Evolutionary conservation across 2,113 vertebrate species (phyloP), one percentile per base, ranked within the genome.

Genomic region (Corythoichthys haematopterus): DNA sequence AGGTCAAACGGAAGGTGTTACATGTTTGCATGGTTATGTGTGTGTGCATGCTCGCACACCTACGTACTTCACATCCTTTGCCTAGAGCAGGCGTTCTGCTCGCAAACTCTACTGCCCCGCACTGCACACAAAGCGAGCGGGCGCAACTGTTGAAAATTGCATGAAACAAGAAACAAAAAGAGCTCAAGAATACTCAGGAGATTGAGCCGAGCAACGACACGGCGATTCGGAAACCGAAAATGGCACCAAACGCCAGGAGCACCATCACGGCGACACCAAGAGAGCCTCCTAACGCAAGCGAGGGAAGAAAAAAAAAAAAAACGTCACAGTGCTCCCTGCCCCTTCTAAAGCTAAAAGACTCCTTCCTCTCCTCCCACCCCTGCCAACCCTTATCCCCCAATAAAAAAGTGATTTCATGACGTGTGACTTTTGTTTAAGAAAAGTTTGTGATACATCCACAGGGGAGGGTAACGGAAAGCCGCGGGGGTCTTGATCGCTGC

Each of bases 381-480:
- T 7, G 40, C 40, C 40, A 43, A 5, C 40, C 40, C 40, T 43
- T 8, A 43, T 5, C 60, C 38, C 38, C 38, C 58, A 56, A 63
- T 55, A 59, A 59, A 78, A 80, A 83, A 80, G 65, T 72, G 53
- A 52, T 77, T 75, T 68, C 61, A 75, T 81, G 83, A 83, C 65
- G 66, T 79, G 74, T 55, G 64, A 84, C 69, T 79, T 84, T 82
- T 78, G 79, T 78, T 76, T 50, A 40, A 82, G 65, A 81, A 86
- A 89, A 88, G 72, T 89, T 89, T 86, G 20, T 56, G 51, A 67
- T 70, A 79, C 68, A 70, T 38, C 13, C 36, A 14, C 37, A 57
- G 33, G 1, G 5, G 45, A 2, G 28, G 55, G 28, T 72, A 59
- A 65, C n/a, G 38, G 15, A 76, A 70, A 68, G 38, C 60, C 5